Conservation (phyloP, 1,140 invertebrate species). For the Drosophila dunni region DNA sequence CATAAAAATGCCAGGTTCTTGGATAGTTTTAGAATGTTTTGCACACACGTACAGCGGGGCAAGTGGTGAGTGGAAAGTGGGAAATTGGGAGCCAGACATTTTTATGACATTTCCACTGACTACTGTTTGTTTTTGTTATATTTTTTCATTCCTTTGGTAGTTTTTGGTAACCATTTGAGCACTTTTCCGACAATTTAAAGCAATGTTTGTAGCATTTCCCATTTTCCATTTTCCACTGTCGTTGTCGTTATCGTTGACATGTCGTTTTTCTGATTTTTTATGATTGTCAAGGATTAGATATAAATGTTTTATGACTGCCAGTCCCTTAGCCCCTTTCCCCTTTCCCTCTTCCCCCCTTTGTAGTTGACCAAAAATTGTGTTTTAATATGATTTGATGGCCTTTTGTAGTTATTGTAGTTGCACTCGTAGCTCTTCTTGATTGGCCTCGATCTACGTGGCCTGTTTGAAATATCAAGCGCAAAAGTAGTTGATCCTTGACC, state of each 20-base stretch:
- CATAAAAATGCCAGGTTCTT: slow-evolving; percentile 69
- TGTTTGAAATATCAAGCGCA: slow-evolving; percentile 66
- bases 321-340: background rate
- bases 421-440: slow-evolving; percentile 41
- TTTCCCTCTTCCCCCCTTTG: background rate
- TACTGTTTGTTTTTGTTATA: slow-evolving; percentile 50
- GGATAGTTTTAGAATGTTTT: slow-evolving; percentile 56
- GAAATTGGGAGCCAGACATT: slow-evolving; percentile 51
- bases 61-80: slow-evolving; percentile 22
- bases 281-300: slow-evolving; percentile 84
- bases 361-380: slow-evolving; percentile 71
- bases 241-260: slow-evolving; percentile 51
- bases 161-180: slow-evolving; percentile 40
- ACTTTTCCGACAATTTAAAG: slow-evolving; percentile 80
- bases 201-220: slow-evolving; percentile 65
- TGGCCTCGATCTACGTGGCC: slow-evolving; percentile 49
- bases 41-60: slow-evolving; percentile 59
- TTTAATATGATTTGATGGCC: slow-evolving; percentile 81
- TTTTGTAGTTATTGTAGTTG: slow-evolving; percentile 56
- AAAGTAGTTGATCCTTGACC: slow-evolving; percentile 53
- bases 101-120: slow-evolving; percentile 78
- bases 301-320: slow-evolving; percentile 76
- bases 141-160: slow-evolving; percentile 1
- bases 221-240: slow-evolving; percentile 33
- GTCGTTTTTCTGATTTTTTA: slow-evolving; percentile 78